Conservation (phyloP, 2,113 vertebrate genomes). For the Cromileptes altivelis region DNA sequence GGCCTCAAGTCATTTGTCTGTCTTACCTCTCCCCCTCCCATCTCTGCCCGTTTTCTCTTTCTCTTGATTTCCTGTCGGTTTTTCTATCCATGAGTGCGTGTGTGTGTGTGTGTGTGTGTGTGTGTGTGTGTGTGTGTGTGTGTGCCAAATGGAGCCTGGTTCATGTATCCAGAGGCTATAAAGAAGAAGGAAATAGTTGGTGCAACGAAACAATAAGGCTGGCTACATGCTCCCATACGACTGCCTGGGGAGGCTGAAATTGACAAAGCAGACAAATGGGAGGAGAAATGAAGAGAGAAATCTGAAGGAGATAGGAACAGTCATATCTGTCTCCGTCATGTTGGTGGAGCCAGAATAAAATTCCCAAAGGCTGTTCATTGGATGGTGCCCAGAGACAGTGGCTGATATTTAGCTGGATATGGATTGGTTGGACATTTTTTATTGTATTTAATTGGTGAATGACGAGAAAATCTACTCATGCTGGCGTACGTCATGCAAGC, state of each 20-base stretch:
- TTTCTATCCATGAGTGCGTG: constrained; percentile 28
- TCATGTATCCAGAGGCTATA: constrained; percentile 60
- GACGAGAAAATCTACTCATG: constrained; percentile 7
- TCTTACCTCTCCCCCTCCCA: constrained; percentile 48
- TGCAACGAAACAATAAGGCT: constrained; percentile 69
- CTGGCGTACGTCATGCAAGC: neutral
- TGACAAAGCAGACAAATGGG: constrained; percentile 66
- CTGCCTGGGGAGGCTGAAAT: constrained; percentile 58
- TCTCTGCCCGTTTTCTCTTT: constrained; percentile 41
- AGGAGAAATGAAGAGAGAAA: constrained; percentile 60
- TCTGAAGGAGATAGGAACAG: constrained; percentile 55
- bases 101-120: constrained; percentile 29
- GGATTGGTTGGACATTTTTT: constrained; percentile 12
- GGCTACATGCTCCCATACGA: constrained; percentile 40
- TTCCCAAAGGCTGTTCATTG: constrained; percentile 36
- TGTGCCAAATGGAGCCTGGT: constrained; percentile 48
- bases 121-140: constrained; percentile 28
- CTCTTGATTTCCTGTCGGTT: constrained; percentile 39
- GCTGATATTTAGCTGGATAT: constrained; percentile 23
- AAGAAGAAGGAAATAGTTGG: constrained; percentile 70
- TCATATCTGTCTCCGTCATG: constrained; percentile 56
- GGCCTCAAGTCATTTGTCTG: constrained; percentile 69
- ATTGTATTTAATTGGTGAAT: constrained; percentile 2
- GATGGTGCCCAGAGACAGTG: constrained; percentile 36
- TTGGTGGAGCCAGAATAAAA: constrained; percentile 55